Evolutionary conservation across 2,888 invertebrate genomes (phyloP), one percentile per base, ranked within the genome.

Genomic region (Seira musarum): DNA sequence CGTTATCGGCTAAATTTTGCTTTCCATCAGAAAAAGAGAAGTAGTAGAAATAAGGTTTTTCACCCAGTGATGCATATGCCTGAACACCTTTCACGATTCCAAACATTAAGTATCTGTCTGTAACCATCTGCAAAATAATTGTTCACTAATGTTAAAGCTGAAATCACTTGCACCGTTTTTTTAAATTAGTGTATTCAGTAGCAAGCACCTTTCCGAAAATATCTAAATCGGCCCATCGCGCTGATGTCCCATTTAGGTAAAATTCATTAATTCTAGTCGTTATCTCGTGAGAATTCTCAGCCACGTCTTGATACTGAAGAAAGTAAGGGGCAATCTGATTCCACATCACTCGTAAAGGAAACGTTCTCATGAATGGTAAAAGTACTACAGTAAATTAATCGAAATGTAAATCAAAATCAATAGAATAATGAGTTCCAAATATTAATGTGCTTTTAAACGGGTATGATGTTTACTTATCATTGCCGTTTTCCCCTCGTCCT

Each of bases 61-160:
- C 83, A 0, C 85, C 86, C 15, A 85, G 49, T 67, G 80, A 76
- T 1, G 85, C 81, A 65, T 86, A 85, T 63, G 82, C 76, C 66
- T 82, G 67, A 25, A 85, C 13, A 0, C 80, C 83, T 67, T 82
- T 84, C 6, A 77, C 72, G 30, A 79, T 69, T 15, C 83, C 79
- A 24, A 81, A 71, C 0, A 77, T 83, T 61, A 86, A 85, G 13
- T 81, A 84, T 21, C 86, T 57, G 67, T 85, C 85, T 15, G 82
- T 82, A n/a, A 77, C 81, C 60, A 84, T 80, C 85, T 85, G 64
- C 1, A 17, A 60, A 21, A 1, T 21, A 61, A 30, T 69, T 24
- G 17, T 61, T 21, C 10, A 40, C 2, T 17, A 21, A 35, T 22
- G 17, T 25, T 19, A 57, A 57, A 35, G 21, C 64, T 61, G 3